phyloP scores from a whole-genome alignment of 2,888 invertebrate species.

The Syrista parreyssii region DNA sequence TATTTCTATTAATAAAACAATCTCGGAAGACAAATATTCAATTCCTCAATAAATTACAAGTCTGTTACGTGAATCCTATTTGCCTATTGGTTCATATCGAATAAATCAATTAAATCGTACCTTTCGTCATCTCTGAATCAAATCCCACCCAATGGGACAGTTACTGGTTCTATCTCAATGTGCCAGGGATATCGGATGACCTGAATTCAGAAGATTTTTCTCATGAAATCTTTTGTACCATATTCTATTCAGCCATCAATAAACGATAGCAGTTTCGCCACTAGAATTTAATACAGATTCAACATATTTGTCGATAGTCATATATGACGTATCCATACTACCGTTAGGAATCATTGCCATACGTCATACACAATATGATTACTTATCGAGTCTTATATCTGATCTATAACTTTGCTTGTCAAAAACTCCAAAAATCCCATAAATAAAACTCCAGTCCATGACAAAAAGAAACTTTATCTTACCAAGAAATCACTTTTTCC shows the following conservation, averaged over 20 bases:
- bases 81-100: not conserved
- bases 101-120: not conserved
- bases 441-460: not conserved
- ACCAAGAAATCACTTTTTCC: not conserved
- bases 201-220: not conserved
- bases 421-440: not conserved
- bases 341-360: not conserved
- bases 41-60: not conserved
- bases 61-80: not conserved
- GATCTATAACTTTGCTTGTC: not conserved
- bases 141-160: not conserved
- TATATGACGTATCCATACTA: not conserved
- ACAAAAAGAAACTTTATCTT: not conserved
- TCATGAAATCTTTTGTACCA: not conserved
- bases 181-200: not conserved
- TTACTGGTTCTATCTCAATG: not conserved
- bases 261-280: not conserved
- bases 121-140: not conserved
- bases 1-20: not conserved
- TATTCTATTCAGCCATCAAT: not conserved
- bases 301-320: not conserved
- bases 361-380: not conserved
- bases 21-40: not conserved
- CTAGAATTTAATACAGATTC: not conserved
- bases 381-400: not conserved